A percentile compares a stretch with the other conserved stretches of the same genome.
Evolutionary conservation across 2,113 vertebrate genomes (phyloP).

Genomic region (Okapia johnstoni): DNA sequence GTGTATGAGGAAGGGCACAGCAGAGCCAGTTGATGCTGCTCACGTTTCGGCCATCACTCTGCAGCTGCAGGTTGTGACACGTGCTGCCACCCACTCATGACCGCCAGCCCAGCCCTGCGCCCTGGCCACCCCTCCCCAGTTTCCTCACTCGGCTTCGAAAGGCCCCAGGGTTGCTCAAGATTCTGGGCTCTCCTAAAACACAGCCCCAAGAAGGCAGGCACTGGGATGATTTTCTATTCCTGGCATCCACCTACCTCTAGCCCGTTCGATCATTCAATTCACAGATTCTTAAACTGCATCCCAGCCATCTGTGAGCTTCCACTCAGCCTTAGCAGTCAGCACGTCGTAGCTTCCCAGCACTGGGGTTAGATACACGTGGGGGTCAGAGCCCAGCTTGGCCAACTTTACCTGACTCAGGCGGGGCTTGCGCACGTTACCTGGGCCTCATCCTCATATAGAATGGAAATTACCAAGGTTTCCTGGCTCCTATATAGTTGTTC

Average conservation of each 20-base stretch:
- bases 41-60: not conserved
- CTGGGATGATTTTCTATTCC: not conserved
- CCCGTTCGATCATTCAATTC: not conserved
- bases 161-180: not conserved
- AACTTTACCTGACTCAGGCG: rapidly evolving
- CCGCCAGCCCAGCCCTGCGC: not conserved
- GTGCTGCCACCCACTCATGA: conserved; percentile 35
- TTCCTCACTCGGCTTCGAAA: not conserved
- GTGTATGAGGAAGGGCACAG: conserved; percentile 48
- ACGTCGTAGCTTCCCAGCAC: rapidly evolving
- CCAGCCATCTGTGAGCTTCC: not conserved
- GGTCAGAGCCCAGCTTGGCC: not conserved
- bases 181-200: not conserved
- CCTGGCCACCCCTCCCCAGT: not conserved
- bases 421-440: rapidly evolving
- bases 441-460: not conserved
- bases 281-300: not conserved
- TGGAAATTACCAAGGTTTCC: not conserved
- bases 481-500: rapidly evolving
- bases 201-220: not conserved
- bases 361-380: not conserved
- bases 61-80: conserved; percentile 63
- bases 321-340: rapidly evolving
- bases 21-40: not conserved
- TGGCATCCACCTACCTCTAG: not conserved